These are phyloP conservation scores for Protomyctophum bolini DNA, from an alignment of 2,113 vertebrate species.

Conservation along the genomic window DNA sequence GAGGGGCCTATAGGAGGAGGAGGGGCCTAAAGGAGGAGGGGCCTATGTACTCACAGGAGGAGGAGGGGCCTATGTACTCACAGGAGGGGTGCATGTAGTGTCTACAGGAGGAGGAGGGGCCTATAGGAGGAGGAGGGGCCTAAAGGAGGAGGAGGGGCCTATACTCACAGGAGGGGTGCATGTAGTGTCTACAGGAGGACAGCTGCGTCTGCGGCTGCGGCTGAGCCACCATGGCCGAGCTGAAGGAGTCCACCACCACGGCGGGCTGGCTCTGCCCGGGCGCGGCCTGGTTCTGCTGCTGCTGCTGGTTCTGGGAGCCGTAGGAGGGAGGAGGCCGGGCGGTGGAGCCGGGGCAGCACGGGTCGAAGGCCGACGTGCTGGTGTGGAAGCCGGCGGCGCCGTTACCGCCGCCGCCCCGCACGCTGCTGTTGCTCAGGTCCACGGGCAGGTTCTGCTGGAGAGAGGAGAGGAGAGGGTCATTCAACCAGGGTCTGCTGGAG, in stretches of 20 bases:
- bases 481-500: slow-evolving; percentile 74
- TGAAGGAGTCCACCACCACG: slow-evolving; percentile 85
- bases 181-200: slow-evolving; percentile 93
- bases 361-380: slow-evolving; percentile 93
- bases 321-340: slow-evolving; percentile 87
- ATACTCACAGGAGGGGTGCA: slow-evolving; percentile 91
- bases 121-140: too few species aligned
- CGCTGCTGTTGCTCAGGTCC: slow-evolving; percentile 91
- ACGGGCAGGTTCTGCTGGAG: slow-evolving; percentile 93
- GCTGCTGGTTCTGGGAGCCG: slow-evolving; percentile 76
- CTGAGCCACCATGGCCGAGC: slow-evolving; percentile 87
- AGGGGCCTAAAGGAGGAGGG: too few species aligned
- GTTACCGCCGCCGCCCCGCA: slow-evolving; percentile 85
- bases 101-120: slow-evolving; percentile 83
- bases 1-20: too few species aligned
- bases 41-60: too few species aligned
- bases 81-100: slow-evolving; percentile 95
- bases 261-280: slow-evolving; percentile 88
- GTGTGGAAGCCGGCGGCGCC: slow-evolving; percentile 85
- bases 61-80: slow-evolving; percentile 68
- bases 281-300: slow-evolving; percentile 62
- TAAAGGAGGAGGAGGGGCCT: too few species aligned
- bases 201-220: slow-evolving; percentile 87
- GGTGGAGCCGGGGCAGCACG: slow-evolving; percentile 94
- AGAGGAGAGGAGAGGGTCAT: slow-evolving; percentile 21